These are phyloP conservation scores for Candoia aspera DNA, from an alignment of 2,113 vertebrate species.

Conservation along the genomic window DNA sequence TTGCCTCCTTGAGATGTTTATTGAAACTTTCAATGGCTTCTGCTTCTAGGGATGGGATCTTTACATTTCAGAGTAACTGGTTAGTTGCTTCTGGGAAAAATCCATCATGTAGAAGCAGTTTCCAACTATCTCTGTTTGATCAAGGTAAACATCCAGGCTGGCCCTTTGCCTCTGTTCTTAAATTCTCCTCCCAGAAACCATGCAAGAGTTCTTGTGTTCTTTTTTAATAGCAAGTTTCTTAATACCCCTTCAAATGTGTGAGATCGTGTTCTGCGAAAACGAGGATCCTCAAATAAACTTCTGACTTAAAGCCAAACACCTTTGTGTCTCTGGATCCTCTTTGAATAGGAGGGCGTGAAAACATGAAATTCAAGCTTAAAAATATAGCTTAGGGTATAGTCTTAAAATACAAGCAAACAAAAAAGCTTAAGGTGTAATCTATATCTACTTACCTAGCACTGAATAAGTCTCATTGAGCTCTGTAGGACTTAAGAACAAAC, in stretches of 20 bases:
- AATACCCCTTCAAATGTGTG: background rate
- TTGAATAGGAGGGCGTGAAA: background rate
- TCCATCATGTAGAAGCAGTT: background rate
- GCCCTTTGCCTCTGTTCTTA: background rate
- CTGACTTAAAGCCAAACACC: background rate
- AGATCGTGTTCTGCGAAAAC: background rate
- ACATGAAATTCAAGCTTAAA: background rate
- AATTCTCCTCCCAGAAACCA: background rate
- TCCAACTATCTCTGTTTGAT: background rate
- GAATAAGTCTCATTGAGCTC: background rate
- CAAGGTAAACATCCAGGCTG: background rate
- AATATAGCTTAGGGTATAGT: background rate
- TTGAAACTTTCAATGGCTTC: background rate
- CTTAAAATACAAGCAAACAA: background rate
- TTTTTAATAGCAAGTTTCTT: background rate
- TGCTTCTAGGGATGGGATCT: background rate
- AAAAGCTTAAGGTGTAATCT: background rate
- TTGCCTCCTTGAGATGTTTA: background rate
- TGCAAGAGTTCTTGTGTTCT: background rate
- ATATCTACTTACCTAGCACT: background rate
- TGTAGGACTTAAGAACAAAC: background rate
- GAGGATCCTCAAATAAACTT: background rate
- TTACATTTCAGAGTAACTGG: background rate
- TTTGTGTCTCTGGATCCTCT: background rate
- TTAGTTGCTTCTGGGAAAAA: background rate